Conservation (phyloP, 2,888 invertebrate genomes). For the Ceraclea dissimilis region DNA sequence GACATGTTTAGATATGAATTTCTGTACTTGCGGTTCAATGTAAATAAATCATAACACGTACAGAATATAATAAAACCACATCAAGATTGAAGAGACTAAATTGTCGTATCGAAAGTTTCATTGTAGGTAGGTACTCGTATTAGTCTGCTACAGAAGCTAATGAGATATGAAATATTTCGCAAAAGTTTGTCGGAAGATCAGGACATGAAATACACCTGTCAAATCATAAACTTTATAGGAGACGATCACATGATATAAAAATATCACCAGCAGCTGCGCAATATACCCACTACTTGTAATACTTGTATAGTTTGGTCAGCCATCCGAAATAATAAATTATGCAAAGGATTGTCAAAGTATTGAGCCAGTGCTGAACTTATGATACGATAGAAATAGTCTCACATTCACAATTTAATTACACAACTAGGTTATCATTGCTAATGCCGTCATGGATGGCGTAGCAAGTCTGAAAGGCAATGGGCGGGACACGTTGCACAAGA, state of each 20-base stretch:
- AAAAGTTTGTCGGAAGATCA: constrained; percentile 18
- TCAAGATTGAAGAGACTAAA: too few species aligned
- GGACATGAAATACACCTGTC: constrained; percentile 22
- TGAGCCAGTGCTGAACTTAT: neutral
- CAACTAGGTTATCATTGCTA: too few species aligned
- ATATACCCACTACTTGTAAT: neutral
- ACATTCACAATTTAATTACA: too few species aligned
- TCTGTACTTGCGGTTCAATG: too few species aligned
- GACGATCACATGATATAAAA: constrained; percentile 20
- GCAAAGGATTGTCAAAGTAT: neutral
- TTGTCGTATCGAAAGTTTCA: neutral
- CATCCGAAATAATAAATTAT: constrained; percentile 6
- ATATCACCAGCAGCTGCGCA: constrained; percentile 16
- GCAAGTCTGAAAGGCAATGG: too few species aligned
- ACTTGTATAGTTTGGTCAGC: neutral
- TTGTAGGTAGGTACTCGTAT: too few species aligned
- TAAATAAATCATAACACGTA: too few species aligned
- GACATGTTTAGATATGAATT: too few species aligned
- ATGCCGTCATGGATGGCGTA: too few species aligned
- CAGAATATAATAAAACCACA: too few species aligned
- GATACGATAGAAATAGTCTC: too few species aligned
- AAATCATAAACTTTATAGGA: constrained; percentile 23
- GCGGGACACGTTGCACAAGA: too few species aligned
- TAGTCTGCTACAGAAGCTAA: neutral
- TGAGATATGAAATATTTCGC: neutral